Evolutionary conservation across 2,113 vertebrate species (phyloP).

Genomic region (Paracanthobrama guichenoti): DNA sequence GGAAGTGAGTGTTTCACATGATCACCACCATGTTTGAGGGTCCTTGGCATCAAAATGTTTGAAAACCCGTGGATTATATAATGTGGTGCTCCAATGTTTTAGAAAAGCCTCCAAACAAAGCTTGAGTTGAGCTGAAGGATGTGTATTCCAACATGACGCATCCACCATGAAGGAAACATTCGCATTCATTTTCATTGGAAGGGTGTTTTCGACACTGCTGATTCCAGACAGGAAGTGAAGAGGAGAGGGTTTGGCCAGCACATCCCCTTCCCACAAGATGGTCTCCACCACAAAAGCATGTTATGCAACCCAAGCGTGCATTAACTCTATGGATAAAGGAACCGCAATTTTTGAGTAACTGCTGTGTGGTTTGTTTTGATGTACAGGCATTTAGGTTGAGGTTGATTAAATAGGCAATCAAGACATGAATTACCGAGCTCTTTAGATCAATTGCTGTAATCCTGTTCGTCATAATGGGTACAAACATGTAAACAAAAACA

Average conservation of each 20-base stretch:
- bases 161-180: conserved; percentile 28
- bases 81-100: background rate
- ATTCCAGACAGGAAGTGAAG: background rate
- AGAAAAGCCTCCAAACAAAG: background rate
- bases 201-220: background rate
- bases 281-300: background rate
- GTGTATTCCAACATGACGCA: conserved; percentile 7
- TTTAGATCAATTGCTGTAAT: conserved; percentile 55
- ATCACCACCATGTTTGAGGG: background rate
- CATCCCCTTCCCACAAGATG: background rate
- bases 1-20: too few relatives aligned
- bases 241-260: background rate
- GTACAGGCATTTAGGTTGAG: conserved; percentile 48
- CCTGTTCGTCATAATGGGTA: conserved; percentile 46
- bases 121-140: background rate
- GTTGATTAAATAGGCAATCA: conserved; percentile 56
- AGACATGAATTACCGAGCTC: conserved; percentile 50
- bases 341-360: conserved; percentile 8
- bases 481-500: conserved; percentile 46
- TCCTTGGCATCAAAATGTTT: background rate
- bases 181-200: background rate
- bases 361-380: conserved; percentile 36
- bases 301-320: background rate
- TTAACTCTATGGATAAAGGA: background rate
- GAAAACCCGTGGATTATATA: background rate